Percentiles rank a stretch among this genome's conserved stretches.
Conservation (phyloP, 2,888 invertebrate species). For the Pristionchus entomophagus region DNA sequence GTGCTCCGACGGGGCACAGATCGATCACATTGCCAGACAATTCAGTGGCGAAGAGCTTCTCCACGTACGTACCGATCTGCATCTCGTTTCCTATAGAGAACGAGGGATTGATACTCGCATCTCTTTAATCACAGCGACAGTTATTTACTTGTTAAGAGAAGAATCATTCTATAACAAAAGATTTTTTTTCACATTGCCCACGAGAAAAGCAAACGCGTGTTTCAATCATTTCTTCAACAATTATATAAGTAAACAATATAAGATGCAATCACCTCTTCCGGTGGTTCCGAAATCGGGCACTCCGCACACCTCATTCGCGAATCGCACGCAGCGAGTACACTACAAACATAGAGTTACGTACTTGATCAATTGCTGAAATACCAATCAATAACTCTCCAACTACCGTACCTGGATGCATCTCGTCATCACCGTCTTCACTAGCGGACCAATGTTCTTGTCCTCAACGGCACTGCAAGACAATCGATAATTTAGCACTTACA, state of each 20-base stretch:
- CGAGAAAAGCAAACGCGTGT: too few species aligned
- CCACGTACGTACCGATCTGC: slow-evolving; percentile 98
- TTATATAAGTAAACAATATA: background rate
- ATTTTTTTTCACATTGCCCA: too few species aligned
- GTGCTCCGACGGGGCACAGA: slow-evolving; percentile 97
- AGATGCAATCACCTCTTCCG: slow-evolving; percentile 77
- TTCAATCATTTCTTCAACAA: too few species aligned
- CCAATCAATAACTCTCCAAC: background rate
- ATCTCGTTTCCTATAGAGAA: slow-evolving; percentile 86
- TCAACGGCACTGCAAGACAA: slow-evolving; percentile 87
- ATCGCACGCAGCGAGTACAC: slow-evolving; percentile 87
- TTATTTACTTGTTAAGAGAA: too few species aligned
- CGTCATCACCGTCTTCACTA: slow-evolving; percentile 99
- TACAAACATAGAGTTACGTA: slow-evolving; percentile 43
- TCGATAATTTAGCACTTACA: background rate
- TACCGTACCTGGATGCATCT: slow-evolving; percentile 86
- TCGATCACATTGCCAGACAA: slow-evolving; percentile 98
- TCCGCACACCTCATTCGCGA: slow-evolving; percentile 94
- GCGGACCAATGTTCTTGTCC: slow-evolving; percentile 97
- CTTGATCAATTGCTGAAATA: slow-evolving; percentile 76
- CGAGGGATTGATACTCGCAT: background rate
- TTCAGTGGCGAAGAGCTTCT: slow-evolving; percentile 96
- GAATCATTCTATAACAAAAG: too few species aligned
- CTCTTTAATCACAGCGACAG: too few species aligned
- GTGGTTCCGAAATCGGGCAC: slow-evolving; percentile 91